Evolutionary conservation across 2,113 vertebrate species (phyloP), one percentile per base, ranked within the genome.

Genomic region (Sylvietta virens): DNA sequence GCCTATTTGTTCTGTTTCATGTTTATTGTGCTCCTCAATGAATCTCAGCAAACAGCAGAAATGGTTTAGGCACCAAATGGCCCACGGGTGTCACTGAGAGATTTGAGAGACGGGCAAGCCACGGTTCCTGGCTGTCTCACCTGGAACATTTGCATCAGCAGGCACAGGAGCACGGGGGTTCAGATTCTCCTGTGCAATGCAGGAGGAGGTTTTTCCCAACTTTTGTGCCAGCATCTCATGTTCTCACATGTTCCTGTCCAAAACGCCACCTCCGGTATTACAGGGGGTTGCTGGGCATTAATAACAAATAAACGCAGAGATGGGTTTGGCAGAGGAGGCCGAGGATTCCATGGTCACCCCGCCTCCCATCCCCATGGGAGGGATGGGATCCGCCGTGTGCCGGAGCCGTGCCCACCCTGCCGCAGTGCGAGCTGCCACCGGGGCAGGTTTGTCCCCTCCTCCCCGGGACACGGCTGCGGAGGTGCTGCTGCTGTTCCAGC

Each of bases 321-420:
- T n/a, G 44, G 24, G 6, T 51, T 91, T 44, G 42, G 47, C 77
- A 74, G 64, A 62, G 73, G 45, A 86, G 18, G 42, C 8, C 22
- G 2, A 47, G 74, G 37, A 72, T 72, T 22, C 70, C 57, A 21
- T 1, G 72, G 39, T 10, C 33, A 15, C 6, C 11, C 22, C 1
- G 0, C 30, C 37, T 65, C 40, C 47, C 6, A 0, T 39, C 14
- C 42, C 65, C 3, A 0, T 27, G 0, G 3, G 87, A 87, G 51
- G 1, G 53, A 11, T 6, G 28, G 3, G 42, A 30, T 84, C 23
- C 47, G 69, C 3, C 40, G 39, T 72, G 73, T 64, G 31, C 60
- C 57, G 90, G 77, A 50, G 30, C 60, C 11, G 47, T 79, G 84
- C 81, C 84, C 78, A 90, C 73, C 1, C 47, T 39, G 65, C 62